phyloP scores from a whole-genome alignment of 2,888 invertebrate genomes.

The Falcaria lacertinaria region DNA sequence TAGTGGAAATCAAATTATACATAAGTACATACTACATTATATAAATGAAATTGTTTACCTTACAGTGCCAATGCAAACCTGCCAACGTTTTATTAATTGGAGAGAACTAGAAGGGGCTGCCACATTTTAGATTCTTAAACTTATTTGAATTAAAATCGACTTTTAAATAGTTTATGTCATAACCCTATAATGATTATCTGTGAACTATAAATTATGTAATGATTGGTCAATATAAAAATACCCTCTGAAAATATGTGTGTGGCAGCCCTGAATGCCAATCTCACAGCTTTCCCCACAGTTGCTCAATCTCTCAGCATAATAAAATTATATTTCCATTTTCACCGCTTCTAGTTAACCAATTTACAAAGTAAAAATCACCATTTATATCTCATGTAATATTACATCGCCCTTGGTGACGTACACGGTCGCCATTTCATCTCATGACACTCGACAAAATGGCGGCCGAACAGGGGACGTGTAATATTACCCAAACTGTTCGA shows the following conservation, averaged over 20 bases:
- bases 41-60: neutral
- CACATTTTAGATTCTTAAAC: slow-evolving; percentile 24
- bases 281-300: slow-evolving; percentile 76
- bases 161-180: too few relatives aligned
- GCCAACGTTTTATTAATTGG: slow-evolving; percentile 20
- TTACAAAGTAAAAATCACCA: slow-evolving; percentile 50
- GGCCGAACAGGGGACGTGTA: slow-evolving; percentile 45
- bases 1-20: too few relatives aligned
- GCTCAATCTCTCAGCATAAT: slow-evolving; percentile 57
- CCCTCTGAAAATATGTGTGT: slow-evolving; percentile 9
- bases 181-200: too few relatives aligned
- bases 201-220: too few relatives aligned
- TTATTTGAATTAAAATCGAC: too few relatives aligned
- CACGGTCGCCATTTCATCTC: slow-evolving; percentile 34
- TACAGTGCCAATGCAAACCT: slow-evolving; percentile 45
- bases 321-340: slow-evolving; percentile 47
- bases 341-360: slow-evolving; percentile 68
- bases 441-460: slow-evolving; percentile 33
- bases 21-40: too few relatives aligned
- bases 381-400: slow-evolving; percentile 52
- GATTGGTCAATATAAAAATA: too few relatives aligned
- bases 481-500: slow-evolving; percentile 65
- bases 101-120: slow-evolving; percentile 45
- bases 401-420: slow-evolving; percentile 45
- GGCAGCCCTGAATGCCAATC: slow-evolving; percentile 64